Percentiles rank a stretch among this genome's conserved stretches.
These are phyloP conservation scores for Sakesphorus luctuosus DNA, from an alignment of 2,113 vertebrate genomes.

Conservation along the genomic window DNA sequence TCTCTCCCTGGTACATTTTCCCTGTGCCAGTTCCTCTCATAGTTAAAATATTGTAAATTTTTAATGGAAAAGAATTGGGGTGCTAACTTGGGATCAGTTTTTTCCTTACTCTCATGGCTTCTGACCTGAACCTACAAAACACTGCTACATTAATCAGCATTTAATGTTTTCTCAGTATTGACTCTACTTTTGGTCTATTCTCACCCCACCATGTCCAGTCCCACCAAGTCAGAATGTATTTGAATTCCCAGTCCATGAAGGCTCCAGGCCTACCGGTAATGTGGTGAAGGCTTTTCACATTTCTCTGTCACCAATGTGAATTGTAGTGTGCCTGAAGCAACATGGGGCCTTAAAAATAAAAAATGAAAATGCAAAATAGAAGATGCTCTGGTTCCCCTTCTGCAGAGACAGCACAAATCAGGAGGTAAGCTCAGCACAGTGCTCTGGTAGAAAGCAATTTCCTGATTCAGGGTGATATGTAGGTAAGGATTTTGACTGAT, in stretches of 20 bases:
- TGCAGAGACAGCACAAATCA: slow-evolving; percentile 30
- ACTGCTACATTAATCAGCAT: not conserved
- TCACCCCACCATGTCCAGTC: not conserved
- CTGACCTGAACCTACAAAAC: not conserved
- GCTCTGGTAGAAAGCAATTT: slow-evolving; percentile 31
- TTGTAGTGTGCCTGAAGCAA: not conserved
- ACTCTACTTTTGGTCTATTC: not conserved
- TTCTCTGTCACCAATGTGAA: not conserved
- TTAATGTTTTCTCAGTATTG: not conserved
- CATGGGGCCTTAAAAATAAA: slow-evolving; percentile 34
- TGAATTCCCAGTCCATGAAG: not conserved
- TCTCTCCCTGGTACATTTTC: not conserved
- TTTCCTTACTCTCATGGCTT: not conserved
- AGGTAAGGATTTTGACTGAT: slow-evolving; percentile 44
- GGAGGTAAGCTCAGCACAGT: not conserved
- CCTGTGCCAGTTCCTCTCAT: not conserved
- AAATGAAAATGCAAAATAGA: slow-evolving; percentile 26
- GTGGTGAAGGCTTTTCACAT: not conserved
- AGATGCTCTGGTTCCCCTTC: not conserved
- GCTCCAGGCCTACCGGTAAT: not conserved
- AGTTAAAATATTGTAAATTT: not conserved
- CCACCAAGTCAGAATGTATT: not conserved
- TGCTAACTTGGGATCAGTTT: not conserved
- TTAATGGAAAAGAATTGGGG: not conserved
- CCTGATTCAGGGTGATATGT: slow-evolving; percentile 36